These are phyloP conservation scores for Caenorhabditis zanzibari DNA, from an alignment of 2,888 invertebrate genomes.

Conservation along the genomic window DNA sequence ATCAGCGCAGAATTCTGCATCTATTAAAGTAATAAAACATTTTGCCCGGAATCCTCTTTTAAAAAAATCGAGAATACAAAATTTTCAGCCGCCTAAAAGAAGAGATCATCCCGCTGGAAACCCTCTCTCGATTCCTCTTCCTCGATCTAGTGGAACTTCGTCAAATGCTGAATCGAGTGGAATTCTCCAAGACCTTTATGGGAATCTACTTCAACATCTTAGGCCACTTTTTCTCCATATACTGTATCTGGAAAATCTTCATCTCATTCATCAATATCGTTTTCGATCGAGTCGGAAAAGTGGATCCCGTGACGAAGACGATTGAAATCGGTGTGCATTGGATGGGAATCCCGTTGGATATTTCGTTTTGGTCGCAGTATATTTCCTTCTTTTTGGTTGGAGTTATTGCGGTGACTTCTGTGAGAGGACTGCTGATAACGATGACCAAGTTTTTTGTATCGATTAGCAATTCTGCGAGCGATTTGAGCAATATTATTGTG, in stretches of 20 bases:
- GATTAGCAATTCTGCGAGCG: slow-evolving; percentile 96
- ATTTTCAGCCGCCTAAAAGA: slow-evolving; percentile 60
- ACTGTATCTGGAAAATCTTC: slow-evolving; percentile 99
- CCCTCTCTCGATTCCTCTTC: slow-evolving; percentile 94
- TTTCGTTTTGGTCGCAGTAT: slow-evolving; percentile 97
- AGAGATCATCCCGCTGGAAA: slow-evolving; percentile 93
- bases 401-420: slow-evolving; percentile 97
- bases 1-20: too few species aligned
- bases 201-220: slow-evolving; percentile 98
- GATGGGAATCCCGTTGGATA: slow-evolving; percentile 95
- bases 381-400: slow-evolving; percentile 97
- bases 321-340: slow-evolving; percentile 97
- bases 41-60: too few species aligned
- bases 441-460: slow-evolving; percentile 99
- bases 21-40: too few species aligned
- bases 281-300: slow-evolving; percentile 98
- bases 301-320: slow-evolving; percentile 97
- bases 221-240: slow-evolving; percentile 98
- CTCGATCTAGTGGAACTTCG: slow-evolving; percentile 95
- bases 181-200: slow-evolving; percentile 89
- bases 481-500: slow-evolving; percentile 94
- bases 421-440: slow-evolving; percentile 95
- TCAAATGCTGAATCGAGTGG: slow-evolving; percentile 89
- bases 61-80: too few species aligned
- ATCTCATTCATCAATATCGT: slow-evolving; percentile 92